These are phyloP conservation scores for Istiophorus platypterus DNA, from an alignment of 2,113 vertebrate genomes.

Conservation along the genomic window DNA sequence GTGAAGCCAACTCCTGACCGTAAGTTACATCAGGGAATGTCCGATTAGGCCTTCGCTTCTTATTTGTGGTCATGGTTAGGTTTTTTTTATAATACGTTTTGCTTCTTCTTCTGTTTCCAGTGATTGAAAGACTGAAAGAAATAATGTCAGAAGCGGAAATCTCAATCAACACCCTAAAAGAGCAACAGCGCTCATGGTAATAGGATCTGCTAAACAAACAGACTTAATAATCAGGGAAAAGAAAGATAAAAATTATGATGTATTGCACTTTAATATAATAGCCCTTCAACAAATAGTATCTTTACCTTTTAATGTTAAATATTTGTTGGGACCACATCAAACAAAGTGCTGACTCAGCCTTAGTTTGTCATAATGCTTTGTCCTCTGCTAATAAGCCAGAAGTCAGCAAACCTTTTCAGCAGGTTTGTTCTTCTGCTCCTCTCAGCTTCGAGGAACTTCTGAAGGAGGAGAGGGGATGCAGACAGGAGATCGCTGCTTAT, in stretches of 20 bases:
- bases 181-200: conserved; percentile 89
- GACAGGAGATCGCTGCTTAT: conserved; percentile 86
- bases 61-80: neutral
- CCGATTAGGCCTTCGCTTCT: neutral
- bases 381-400: neutral
- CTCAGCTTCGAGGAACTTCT: conserved; percentile 90
- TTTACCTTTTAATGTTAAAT: neutral
- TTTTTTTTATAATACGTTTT: conserved; percentile 12
- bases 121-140: conserved; percentile 90
- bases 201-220: neutral
- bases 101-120: conserved; percentile 77
- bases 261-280: neutral
- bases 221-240: neutral
- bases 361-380: neutral
- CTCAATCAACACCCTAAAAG: conserved; percentile 89
- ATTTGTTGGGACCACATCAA: neutral
- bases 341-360: neutral
- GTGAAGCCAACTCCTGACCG: conserved; percentile 89
- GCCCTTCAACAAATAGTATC: neutral
- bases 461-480: conserved; percentile 88
- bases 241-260: neutral
- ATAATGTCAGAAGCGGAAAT: conserved; percentile 93
- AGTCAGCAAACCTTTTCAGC: neutral
- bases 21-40: conserved; percentile 76
- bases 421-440: conserved; percentile 29